Conservation (phyloP, 1,140 invertebrate species). For the Pinna nobilis region DNA sequence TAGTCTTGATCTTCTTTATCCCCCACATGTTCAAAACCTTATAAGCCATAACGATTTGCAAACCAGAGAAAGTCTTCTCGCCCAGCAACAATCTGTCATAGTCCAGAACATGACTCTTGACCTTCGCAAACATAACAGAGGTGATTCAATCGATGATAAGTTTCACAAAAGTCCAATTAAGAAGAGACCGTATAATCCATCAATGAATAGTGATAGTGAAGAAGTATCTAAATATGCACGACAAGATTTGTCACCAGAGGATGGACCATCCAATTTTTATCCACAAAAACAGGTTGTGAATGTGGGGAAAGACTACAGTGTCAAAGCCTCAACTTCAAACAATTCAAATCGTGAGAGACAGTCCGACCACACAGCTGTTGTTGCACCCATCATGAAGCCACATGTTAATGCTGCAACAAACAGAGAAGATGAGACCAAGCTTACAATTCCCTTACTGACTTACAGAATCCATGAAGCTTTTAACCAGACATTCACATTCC, state of each 20-base stretch:
- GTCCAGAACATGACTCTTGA: constrained; percentile 64
- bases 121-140: constrained; percentile 56
- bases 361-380: constrained; percentile 52
- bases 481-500: constrained; percentile 63
- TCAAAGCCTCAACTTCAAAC: constrained; percentile 22
- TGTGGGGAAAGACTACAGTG: constrained; percentile 9
- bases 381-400: constrained; percentile 48
- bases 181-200: constrained; percentile 68
- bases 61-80: not conserved
- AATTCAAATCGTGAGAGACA: constrained; percentile 11
- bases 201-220: constrained; percentile 28
- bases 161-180: constrained; percentile 70
- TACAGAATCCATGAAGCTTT: constrained; percentile 66
- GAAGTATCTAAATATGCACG: constrained; percentile 43
- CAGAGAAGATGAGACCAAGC: constrained; percentile 59
- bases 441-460: constrained; percentile 64
- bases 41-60: constrained; percentile 3
- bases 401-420: constrained; percentile 35
- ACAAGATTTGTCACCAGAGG: not conserved
- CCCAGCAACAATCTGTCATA: constrained; percentile 61
- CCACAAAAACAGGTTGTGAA: constrained; percentile 31
- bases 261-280: not conserved
- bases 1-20: constrained; percentile 6
- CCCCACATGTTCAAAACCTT: constrained; percentile 7
- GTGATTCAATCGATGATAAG: constrained; percentile 47